Percentiles rank a stretch among this genome's conserved stretches.
These are phyloP conservation scores for Gobius niger DNA, from an alignment of 2,113 vertebrate genomes.

Conservation along the genomic window DNA sequence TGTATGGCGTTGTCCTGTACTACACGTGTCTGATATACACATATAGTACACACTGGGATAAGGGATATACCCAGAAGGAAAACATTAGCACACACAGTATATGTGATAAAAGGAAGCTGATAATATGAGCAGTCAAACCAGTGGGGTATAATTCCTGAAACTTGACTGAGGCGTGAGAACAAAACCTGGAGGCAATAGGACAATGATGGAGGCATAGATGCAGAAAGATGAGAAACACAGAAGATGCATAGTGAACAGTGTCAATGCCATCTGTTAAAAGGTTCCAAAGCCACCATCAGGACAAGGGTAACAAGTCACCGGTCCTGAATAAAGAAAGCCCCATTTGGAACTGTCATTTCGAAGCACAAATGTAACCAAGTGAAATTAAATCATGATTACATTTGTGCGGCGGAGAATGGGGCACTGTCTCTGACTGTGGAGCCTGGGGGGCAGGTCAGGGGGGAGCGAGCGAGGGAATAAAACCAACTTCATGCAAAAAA, in stretches of 20 bases:
- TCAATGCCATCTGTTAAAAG: background rate
- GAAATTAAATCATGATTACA: slow-evolving; percentile 48
- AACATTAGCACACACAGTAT: background rate
- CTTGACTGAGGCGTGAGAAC: slow-evolving; percentile 4
- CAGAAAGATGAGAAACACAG: slow-evolving; percentile 13
- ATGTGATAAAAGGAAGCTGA: slow-evolving; percentile 7
- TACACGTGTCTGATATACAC: too few relatives aligned
- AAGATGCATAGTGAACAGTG: slow-evolving; percentile 27
- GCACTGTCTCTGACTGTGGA: slow-evolving; percentile 16
- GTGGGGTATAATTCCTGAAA: background rate
- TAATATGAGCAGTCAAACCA: slow-evolving; percentile 4
- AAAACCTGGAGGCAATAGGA: slow-evolving; percentile 10
- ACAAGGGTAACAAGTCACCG: slow-evolving; percentile 49
- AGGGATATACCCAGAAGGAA: background rate
- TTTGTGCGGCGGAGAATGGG: slow-evolving; percentile 24
- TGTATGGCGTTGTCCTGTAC: too few relatives aligned
- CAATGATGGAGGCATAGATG: background rate
- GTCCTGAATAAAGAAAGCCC: slow-evolving; percentile 32
- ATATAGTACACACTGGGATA: background rate
- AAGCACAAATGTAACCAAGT: slow-evolving; percentile 48
- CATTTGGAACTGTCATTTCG: slow-evolving; percentile 33
- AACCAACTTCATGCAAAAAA: slow-evolving; percentile 24
- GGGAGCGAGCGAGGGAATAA: slow-evolving; percentile 1
- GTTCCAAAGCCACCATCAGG: slow-evolving; percentile 22
- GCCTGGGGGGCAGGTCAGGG: slow-evolving; percentile 19